Evolutionary conservation across 2,113 vertebrate species (phyloP).

Genomic region (Trichechus manatus): DNA sequence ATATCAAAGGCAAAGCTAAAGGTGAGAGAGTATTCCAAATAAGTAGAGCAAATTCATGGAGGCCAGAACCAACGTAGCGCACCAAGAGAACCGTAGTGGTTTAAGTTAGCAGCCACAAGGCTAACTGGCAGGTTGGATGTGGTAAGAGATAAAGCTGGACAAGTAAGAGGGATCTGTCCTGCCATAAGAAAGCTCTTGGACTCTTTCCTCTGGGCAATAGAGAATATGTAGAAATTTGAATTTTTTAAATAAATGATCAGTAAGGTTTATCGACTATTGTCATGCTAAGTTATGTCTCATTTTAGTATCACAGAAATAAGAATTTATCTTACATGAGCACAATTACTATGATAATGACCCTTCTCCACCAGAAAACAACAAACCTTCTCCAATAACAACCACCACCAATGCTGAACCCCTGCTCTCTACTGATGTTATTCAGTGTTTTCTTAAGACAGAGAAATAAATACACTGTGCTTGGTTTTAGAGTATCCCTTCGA

Average conservation of each 20-base stretch:
- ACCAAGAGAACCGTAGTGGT: neutral
- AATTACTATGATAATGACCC: neutral
- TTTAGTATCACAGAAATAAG: conserved; percentile 3
- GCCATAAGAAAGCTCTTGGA: neutral
- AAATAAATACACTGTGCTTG: neutral
- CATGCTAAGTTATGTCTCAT: neutral
- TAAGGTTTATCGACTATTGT: neutral
- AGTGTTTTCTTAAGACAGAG: neutral
- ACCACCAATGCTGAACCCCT: neutral
- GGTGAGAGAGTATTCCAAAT: neutral
- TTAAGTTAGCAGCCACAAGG: neutral
- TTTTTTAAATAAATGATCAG: neutral
- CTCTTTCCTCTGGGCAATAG: neutral
- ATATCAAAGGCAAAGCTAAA: neutral
- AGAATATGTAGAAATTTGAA: neutral
- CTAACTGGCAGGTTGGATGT: neutral
- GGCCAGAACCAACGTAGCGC: neutral
- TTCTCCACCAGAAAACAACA: neutral
- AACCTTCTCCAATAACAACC: neutral
- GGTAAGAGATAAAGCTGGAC: neutral
- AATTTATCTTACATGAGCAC: neutral
- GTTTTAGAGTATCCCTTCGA: neutral
- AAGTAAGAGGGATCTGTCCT: neutral
- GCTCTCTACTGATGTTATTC: neutral
- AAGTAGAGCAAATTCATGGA: neutral